A percentile compares a stretch with the other conserved stretches of the same genome.
Evolutionary conservation across 1,140 invertebrate species (phyloP).

Genomic region (Saccostrea cuccullata): DNA sequence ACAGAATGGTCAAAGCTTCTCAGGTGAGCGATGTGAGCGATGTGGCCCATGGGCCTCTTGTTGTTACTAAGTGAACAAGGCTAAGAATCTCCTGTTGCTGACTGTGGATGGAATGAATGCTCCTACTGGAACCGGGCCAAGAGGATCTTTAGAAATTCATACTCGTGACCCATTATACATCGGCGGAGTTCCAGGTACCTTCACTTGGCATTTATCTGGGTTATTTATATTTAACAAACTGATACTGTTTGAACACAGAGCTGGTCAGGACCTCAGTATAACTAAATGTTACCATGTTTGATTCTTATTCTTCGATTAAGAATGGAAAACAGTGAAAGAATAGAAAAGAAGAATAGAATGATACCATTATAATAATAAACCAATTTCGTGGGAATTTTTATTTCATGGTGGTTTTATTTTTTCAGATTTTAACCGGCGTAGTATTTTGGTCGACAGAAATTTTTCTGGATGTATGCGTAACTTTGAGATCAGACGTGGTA

Average conservation of each 20-base stretch:
- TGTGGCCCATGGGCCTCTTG: no score
- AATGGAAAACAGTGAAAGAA: no score
- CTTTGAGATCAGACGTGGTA: constrained; percentile 67
- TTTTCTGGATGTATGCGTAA: constrained; percentile 89
- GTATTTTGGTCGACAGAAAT: constrained; percentile 82
- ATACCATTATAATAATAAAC: no score
- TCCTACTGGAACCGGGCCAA: constrained; percentile 84
- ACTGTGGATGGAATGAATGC: constrained; percentile 87
- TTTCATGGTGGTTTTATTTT: not conserved
- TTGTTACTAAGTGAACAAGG: constrained; percentile 86
- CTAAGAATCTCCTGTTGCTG: constrained; percentile 89
- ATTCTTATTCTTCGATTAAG: no score
- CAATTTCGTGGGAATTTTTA: not conserved
- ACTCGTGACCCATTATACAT: constrained; percentile 92
- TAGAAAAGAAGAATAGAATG: no score
- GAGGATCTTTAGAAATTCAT: constrained; percentile 84
- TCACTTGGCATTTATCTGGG: no score
- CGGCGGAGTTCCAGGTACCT: constrained; percentile 87
- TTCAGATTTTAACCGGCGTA: constrained; percentile 77
- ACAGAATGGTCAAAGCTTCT: no score
- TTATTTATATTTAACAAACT: no score
- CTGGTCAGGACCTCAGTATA: no score
- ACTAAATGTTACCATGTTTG: no score
- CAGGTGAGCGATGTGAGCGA: no score
- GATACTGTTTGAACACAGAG: no score